These are phyloP conservation scores for Aeoliscus strigatus DNA, from an alignment of 2,797 vertebrate species.

Conservation along the genomic window DNA sequence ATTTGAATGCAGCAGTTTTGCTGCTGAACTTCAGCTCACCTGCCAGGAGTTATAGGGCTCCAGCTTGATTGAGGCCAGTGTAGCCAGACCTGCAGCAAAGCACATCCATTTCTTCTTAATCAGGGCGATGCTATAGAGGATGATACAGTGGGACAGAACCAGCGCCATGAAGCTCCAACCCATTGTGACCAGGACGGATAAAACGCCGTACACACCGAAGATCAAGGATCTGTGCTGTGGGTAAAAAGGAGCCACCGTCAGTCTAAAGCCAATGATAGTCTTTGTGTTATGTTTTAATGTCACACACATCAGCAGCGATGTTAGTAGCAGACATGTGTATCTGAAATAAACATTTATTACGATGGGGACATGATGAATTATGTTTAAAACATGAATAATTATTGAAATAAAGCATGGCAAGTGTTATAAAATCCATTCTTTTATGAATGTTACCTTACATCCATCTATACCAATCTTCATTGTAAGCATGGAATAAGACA, in stretches of 20 bases:
- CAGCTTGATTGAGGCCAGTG: constrained; percentile 89
- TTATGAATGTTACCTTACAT: constrained; percentile 73
- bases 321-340: constrained; percentile 15
- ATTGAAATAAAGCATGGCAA: constrained; percentile 35
- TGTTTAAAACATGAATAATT: not conserved
- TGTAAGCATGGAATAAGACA: constrained; percentile 67
- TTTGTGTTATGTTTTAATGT: too few relatives aligned
- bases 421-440: constrained; percentile 25
- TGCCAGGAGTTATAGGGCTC: constrained; percentile 95
- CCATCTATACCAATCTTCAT: constrained; percentile 73
- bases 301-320: constrained; percentile 1
- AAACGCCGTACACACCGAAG: constrained; percentile 83
- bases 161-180: constrained; percentile 85
- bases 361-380: constrained; percentile 7
- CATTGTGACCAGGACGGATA: constrained; percentile 87
- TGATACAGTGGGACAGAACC: constrained; percentile 86
- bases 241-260: constrained; percentile 44
- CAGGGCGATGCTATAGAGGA: constrained; percentile 84
- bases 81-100: constrained; percentile 81
- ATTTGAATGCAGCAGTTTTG: too few relatives aligned
- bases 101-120: constrained; percentile 88
- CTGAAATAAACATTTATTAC: not conserved
- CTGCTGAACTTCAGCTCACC: too few relatives aligned
- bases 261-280: not conserved
- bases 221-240: constrained; percentile 88